Percentiles rank a stretch among this genome's conserved stretches.
These are phyloP conservation scores for Riptortus pedestris DNA, from an alignment of 1,140 invertebrate genomes.

Conservation along the genomic window DNA sequence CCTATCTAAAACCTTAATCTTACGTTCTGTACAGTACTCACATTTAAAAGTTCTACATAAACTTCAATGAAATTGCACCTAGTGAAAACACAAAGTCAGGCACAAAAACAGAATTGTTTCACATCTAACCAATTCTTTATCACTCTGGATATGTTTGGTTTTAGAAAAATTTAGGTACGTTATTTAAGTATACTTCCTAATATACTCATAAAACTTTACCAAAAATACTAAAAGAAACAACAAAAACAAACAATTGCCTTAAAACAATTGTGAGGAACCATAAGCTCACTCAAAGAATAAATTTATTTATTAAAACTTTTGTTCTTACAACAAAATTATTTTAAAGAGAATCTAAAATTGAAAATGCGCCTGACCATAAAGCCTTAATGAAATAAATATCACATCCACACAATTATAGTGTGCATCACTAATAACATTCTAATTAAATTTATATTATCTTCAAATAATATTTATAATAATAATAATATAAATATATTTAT, in stretches of 20 bases:
- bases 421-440: constrained; percentile 10
- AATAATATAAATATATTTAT: constrained; percentile 1
- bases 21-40: constrained; percentile 15
- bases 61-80: constrained; percentile 18
- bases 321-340: not conserved
- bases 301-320: not conserved
- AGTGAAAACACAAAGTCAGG: constrained; percentile 17
- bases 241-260: constrained; percentile 3
- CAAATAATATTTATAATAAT: not conserved
- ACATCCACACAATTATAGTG: constrained; percentile 17
- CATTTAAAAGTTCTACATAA: constrained; percentile 4
- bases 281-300: constrained; percentile 4
- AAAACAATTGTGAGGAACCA: constrained; percentile 10
- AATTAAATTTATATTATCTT: constrained; percentile 3
- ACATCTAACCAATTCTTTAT: not conserved
- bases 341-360: not conserved
- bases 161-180: not conserved
- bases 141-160: constrained; percentile 8
- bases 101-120: not conserved
- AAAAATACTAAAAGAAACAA: not conserved
- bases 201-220: not conserved
- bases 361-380: constrained; percentile 7
- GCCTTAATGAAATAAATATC: constrained; percentile 18
- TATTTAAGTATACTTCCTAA: not conserved
- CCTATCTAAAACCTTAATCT: constrained; percentile 18